A percentile compares a stretch with the other conserved stretches of the same genome.
Evolutionary conservation across 2,888 invertebrate genomes (phyloP).

Genomic region (Silvanus unidentatus): DNA sequence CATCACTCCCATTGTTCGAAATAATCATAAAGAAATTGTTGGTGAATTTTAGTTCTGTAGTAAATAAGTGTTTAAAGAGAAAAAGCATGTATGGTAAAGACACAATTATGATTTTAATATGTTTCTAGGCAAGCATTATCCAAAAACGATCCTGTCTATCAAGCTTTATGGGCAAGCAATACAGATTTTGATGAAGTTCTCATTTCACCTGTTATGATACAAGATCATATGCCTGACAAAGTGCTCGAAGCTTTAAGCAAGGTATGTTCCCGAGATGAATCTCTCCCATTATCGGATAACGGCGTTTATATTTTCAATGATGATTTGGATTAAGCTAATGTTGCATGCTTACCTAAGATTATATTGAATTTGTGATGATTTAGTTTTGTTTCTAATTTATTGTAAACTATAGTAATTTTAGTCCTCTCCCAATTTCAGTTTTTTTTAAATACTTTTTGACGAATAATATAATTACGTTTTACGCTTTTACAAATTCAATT

Average conservation of each 20-base stretch:
- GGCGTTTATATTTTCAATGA: background rate
- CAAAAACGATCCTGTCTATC: conserved; percentile 74
- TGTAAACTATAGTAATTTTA: background rate
- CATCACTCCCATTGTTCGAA: too few relatives aligned
- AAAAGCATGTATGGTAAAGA: too few relatives aligned
- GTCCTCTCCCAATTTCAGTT: too few relatives aligned
- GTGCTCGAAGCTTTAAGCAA: conserved; percentile 77
- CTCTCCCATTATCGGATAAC: background rate
- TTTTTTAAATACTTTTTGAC: too few relatives aligned
- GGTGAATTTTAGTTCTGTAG: too few relatives aligned
- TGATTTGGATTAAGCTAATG: background rate
- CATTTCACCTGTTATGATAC: conserved; percentile 83
- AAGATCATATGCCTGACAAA: conserved; percentile 87
- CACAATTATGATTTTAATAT: background rate
- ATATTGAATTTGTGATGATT: background rate
- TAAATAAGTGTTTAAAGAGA: too few relatives aligned
- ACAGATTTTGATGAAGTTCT: conserved; percentile 81
- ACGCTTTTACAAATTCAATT: too few relatives aligned
- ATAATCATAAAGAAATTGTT: too few relatives aligned
- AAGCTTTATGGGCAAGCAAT: conserved; percentile 81
- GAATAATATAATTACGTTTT: too few relatives aligned
- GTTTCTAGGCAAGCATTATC: conserved; percentile 58
- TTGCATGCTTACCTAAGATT: too few relatives aligned
- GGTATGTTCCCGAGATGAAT: conserved; percentile 50
- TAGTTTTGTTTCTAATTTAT: background rate